phyloP scores from a whole-genome alignment of 2,888 invertebrate species.

The Hypena proboscidalis region DNA sequence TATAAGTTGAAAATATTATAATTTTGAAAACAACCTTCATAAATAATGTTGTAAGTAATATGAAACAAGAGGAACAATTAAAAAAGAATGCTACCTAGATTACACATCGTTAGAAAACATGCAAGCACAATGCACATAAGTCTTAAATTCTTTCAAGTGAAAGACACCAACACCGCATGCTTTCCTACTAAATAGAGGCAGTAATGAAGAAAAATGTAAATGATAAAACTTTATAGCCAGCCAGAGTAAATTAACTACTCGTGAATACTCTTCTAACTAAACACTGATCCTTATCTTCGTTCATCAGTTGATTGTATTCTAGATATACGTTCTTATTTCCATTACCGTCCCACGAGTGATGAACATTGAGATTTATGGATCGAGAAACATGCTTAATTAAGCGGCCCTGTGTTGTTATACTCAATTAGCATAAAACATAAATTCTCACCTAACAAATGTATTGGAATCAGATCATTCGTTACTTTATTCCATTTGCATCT shows the following conservation, averaged over 20 bases:
- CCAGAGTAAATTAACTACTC: conserved; percentile 26
- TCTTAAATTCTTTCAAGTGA: background rate
- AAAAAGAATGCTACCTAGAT: background rate
- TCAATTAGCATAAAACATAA: conserved; percentile 61
- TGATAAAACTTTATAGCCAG: conserved; percentile 15
- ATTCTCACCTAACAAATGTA: conserved; percentile 55
- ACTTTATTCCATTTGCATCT: conserved; percentile 40
- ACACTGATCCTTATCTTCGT: conserved; percentile 55
- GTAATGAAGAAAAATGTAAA: conserved; percentile 7
- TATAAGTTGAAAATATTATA: no score
- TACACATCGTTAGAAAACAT: no score
- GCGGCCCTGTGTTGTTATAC: conserved; percentile 69
- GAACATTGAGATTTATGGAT: conserved; percentile 77
- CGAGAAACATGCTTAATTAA: conserved; percentile 79
- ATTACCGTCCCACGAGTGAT: conserved; percentile 51
- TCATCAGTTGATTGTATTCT: conserved; percentile 60
- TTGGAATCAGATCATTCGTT: conserved; percentile 51
- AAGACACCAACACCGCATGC: conserved; percentile 1
- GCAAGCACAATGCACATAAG: no score
- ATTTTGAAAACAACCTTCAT: no score
- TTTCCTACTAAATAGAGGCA: conserved; percentile 4
- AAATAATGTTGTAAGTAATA: background rate
- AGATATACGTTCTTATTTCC: conserved; percentile 35
- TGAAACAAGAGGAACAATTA: background rate
- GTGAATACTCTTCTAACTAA: conserved; percentile 26